Conservation (phyloP, 1,140 invertebrate species). For the Platorchestia sp. region DNA sequence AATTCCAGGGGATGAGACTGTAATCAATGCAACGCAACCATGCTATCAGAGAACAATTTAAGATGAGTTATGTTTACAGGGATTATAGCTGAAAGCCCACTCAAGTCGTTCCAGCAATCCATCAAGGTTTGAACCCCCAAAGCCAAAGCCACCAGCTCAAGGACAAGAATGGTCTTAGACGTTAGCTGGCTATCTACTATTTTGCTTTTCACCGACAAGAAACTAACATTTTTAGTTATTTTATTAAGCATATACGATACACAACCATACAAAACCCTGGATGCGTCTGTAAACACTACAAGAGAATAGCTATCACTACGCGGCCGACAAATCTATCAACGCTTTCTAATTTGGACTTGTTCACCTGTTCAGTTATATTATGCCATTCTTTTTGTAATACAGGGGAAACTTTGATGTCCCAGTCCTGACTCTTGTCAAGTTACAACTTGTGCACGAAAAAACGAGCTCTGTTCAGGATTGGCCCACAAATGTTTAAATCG, state of each 20-base stretch:
- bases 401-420: background rate
- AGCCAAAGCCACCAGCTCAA: background rate
- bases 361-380: constrained; percentile 12
- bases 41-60: constrained; percentile 13
- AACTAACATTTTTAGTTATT: background rate
- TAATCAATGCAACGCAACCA: constrained; percentile 3
- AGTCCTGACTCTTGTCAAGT: background rate
- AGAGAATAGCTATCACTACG: background rate
- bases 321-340: background rate
- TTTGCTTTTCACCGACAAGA: background rate
- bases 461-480: background rate
- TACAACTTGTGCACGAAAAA: constrained; percentile 17
- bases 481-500: background rate
- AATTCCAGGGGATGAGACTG: background rate
- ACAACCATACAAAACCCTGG: background rate
- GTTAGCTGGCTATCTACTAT: background rate
- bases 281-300: background rate
- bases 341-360: background rate
- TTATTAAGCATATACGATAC: background rate
- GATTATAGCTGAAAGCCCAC: background rate
- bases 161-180: background rate
- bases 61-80: background rate
- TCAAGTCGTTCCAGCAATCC: background rate
- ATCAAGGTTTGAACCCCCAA: background rate
- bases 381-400: background rate